phyloP scores from a whole-genome alignment of 2,113 vertebrate species.

The Otocyon megalotis region DNA sequence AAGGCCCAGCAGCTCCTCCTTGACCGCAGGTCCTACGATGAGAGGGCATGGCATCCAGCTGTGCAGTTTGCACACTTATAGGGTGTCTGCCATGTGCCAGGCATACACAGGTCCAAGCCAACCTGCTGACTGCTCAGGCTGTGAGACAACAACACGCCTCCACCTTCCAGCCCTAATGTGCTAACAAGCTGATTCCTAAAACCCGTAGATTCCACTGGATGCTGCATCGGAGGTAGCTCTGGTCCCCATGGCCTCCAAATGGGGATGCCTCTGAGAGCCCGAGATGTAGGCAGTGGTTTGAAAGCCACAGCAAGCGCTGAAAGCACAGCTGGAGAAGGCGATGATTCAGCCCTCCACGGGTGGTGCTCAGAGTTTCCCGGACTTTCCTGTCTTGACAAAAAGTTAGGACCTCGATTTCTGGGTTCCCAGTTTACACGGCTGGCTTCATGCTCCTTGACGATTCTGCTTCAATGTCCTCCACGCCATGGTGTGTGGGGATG shows the following conservation, averaged over 20 bases:
- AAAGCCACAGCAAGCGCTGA: not conserved
- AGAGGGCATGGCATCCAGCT: rapidly evolving
- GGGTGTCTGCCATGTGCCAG: rapidly evolving
- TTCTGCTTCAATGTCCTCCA: not conserved
- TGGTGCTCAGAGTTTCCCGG: rapidly evolving
- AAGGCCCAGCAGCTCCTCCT: not conserved
- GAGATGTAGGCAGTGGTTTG: not conserved
- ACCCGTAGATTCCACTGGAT: not conserved
- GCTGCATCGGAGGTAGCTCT: not conserved
- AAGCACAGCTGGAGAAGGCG: not conserved
- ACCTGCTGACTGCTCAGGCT: not conserved
- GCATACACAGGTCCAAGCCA: rapidly evolving
- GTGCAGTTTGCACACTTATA: rapidly evolving
- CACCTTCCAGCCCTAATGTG: rapidly evolving
- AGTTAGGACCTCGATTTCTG: rapidly evolving
- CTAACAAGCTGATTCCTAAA: no score
- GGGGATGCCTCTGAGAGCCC: not conserved
- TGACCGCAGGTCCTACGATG: rapidly evolving
- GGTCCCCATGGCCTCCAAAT: not conserved
- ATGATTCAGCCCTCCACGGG: rapidly evolving
- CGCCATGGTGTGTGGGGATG: rapidly evolving
- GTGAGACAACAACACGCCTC: rapidly evolving
- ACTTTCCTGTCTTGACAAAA: not conserved
- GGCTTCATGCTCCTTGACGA: no score
- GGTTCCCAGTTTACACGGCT: rapidly evolving